Evolutionary conservation across 2,113 vertebrate species (phyloP).

Genomic region (Eleginops maclovinus): DNA sequence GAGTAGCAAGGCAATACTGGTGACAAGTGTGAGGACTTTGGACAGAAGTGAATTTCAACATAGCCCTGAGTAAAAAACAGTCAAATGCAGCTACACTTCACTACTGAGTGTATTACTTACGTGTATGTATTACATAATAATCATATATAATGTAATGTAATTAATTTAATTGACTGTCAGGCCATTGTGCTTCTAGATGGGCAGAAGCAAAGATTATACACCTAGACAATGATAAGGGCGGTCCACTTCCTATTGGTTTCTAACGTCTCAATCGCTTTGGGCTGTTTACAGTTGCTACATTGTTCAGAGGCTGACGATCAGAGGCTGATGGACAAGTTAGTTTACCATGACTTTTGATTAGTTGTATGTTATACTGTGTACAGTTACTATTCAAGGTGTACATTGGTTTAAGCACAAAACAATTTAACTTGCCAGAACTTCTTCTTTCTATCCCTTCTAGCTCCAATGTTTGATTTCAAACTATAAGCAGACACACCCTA

Average conservation of each 20-base stretch:
- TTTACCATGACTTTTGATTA: conserved; percentile 10
- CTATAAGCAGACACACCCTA: conserved; percentile 45
- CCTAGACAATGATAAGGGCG: background rate
- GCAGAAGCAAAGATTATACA: background rate
- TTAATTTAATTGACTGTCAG: conserved; percentile 1
- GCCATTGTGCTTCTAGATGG: background rate
- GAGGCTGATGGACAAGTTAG: conserved; percentile 9
- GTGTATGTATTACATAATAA: background rate
- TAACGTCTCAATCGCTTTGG: background rate
- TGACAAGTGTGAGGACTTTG: conserved; percentile 61
- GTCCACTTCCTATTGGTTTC: background rate
- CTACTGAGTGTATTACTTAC: background rate
- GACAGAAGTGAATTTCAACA: conserved; percentile 43
- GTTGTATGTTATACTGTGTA: background rate
- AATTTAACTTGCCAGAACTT: background rate
- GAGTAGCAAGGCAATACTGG: conserved; percentile 15
- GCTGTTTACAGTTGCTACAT: conserved; percentile 11
- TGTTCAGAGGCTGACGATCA: conserved; percentile 14
- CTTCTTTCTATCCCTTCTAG: background rate
- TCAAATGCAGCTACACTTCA: background rate
- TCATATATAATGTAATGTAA: background rate
- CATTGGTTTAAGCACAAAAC: background rate
- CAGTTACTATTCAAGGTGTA: background rate
- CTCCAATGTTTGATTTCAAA: background rate
- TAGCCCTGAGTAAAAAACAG: background rate